Conservation (phyloP, 2,113 vertebrate genomes). For the Ginglymostoma cirratum region DNA sequence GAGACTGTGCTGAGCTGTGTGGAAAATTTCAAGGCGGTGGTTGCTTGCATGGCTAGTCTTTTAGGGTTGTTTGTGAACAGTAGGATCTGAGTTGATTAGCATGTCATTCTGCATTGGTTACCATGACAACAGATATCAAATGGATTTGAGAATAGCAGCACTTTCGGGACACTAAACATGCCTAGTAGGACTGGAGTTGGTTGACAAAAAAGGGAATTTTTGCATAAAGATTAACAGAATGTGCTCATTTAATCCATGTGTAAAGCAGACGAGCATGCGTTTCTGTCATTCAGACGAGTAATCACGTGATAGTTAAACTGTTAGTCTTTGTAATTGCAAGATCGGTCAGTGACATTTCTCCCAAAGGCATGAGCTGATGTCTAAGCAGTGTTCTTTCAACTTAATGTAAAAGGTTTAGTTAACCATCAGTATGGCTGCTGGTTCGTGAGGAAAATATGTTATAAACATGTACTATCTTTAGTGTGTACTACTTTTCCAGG, state of each 20-base stretch:
- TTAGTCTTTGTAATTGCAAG: constrained; percentile 50
- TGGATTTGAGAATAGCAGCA: constrained; percentile 57
- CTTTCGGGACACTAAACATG: constrained; percentile 39
- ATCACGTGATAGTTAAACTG: constrained; percentile 52
- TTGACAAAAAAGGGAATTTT: constrained; percentile 16
- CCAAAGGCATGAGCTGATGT: constrained; percentile 40
- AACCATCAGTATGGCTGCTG: too few relatives aligned
- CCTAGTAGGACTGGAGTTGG: constrained; percentile 15
- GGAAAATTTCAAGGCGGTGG: constrained; percentile 29
- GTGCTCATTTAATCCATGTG: constrained; percentile 19
- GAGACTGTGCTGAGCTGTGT: not conserved
- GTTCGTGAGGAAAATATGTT: too few relatives aligned
- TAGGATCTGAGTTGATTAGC: constrained; percentile 59
- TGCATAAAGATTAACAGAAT: constrained; percentile 6
- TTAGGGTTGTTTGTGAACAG: constrained; percentile 49
- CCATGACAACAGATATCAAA: constrained; percentile 64
- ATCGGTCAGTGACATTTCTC: constrained; percentile 49
- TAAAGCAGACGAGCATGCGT: constrained; percentile 39
- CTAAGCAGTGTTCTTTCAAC: too few relatives aligned
- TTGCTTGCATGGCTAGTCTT: constrained; percentile 46
- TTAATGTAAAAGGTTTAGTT: too few relatives aligned
- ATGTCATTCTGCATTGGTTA: constrained; percentile 65
- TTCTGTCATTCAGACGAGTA: constrained; percentile 47
- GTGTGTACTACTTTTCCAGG: too few relatives aligned
- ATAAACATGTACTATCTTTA: too few relatives aligned